Base-by-base conservation (phyloP, 2,797 vertebrate species). In the Trematomus bernacchii region DNA sequence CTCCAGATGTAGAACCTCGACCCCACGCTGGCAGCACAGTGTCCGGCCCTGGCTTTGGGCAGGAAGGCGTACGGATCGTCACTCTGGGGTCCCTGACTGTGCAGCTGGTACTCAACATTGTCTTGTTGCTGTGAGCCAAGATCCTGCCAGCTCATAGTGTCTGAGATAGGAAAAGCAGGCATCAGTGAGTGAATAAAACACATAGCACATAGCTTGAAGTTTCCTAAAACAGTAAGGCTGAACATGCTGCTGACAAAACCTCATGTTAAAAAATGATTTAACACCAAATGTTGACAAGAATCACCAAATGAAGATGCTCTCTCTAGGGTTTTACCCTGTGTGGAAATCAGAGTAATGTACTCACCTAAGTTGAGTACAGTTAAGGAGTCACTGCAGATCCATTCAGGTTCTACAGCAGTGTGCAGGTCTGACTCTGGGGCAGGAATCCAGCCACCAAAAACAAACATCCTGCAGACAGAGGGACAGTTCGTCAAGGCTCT, bases 381-480 rank as follows among this genome's bases (percentile, higher is more conserved):
- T 91, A 99, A 92, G 44, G 97, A 97, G 90, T 95, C 96, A 0
- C 96, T 96, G 89, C 98, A 99, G 84, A 97, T 95, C 97, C 98
- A 99, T 84, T 98, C 95, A 55, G 94, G 93, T 86, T 95, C 97
- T 83, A 89, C 84, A 77, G 94, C 40, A 46, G 92, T 89, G 54
- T 89, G 82, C 55, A 92, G 90, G 48, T 91, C 95, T 18, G 93
- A 89, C 70, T 94, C 93, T 59, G 94, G 92, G 69, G 96, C 94
- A 65, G 97, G 97, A 89, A 98, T 94, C 98, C 98, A 99, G 82
- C 98, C 98, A 66, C 98, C 98, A 90, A 99, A 99, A 79, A 99
- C 87, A 90, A 96, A 99, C 97, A 99, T 99, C 95, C 98, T 99
- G 89, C 46, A 77, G 13, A 85, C 47, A 82, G 43, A 85, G 2